These are phyloP conservation scores for Penaeus vannamei DNA, from an alignment of 1,140 invertebrate genomes.

Conservation along the genomic window DNA sequence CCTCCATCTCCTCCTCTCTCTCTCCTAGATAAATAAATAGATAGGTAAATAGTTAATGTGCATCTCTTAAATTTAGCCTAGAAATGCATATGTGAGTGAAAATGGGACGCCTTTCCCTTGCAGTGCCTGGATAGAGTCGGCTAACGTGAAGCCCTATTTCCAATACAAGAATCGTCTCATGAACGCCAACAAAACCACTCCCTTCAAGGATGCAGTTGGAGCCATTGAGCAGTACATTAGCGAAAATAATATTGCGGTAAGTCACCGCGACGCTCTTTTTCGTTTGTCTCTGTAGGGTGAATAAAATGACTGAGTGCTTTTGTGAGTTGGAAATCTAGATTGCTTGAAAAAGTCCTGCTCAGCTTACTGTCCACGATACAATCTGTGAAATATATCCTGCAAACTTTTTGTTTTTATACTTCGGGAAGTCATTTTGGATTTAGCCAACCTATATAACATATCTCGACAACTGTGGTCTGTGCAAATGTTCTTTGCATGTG, in stretches of 20 bases:
- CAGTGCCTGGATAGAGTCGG: constrained; percentile 93
- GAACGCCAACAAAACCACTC: constrained; percentile 83
- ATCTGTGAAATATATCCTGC: too few relatives aligned
- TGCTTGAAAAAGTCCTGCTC: too few relatives aligned
- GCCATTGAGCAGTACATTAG: constrained; percentile 89
- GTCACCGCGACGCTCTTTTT: neutral
- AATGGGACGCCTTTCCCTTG: constrained; percentile 69
- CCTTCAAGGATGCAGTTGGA: constrained; percentile 88
- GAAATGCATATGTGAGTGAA: constrained; percentile 45
- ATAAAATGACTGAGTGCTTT: too few relatives aligned
- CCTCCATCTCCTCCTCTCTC: neutral
- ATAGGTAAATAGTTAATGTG: neutral
- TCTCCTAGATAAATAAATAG: too few relatives aligned
- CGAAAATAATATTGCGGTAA: constrained; percentile 67
- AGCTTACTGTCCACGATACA: too few relatives aligned
- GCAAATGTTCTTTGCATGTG: too few relatives aligned
- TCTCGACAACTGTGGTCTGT: too few relatives aligned
- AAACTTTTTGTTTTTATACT: too few relatives aligned
- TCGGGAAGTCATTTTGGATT: too few relatives aligned
- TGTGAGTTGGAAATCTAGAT: too few relatives aligned
- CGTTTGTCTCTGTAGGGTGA: too few relatives aligned
- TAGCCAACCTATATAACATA: too few relatives aligned
- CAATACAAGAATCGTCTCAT: constrained; percentile 85
- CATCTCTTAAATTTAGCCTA: neutral
- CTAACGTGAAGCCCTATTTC: constrained; percentile 87